These are phyloP conservation scores for Lates japonicus DNA, from an alignment of 2,797 vertebrate species.

Conservation along the genomic window DNA sequence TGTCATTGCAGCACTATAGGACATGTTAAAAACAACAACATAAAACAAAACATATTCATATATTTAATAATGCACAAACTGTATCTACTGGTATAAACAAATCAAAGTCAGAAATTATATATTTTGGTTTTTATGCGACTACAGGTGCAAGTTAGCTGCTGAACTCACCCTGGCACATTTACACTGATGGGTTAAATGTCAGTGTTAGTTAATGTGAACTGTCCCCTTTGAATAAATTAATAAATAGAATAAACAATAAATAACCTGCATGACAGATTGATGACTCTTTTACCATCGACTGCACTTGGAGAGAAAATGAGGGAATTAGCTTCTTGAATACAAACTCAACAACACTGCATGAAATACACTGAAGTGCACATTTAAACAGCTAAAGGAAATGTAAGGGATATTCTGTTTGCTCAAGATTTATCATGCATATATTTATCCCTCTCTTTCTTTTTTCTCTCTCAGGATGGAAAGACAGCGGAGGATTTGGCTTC, in stretches of 20 bases:
- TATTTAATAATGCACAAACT: neutral
- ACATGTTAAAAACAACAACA: neutral
- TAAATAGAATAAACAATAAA: neutral
- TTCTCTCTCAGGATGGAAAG: conserved; percentile 90
- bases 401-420: neutral
- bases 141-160: neutral
- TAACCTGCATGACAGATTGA: neutral
- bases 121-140: neutral
- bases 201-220: neutral
- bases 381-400: neutral
- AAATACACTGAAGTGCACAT: neutral
- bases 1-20: neutral
- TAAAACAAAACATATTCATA: too few species aligned
- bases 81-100: neutral
- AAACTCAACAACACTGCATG: conserved; percentile 3
- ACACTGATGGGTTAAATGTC: neutral
- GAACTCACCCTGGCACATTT: neutral
- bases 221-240: neutral
- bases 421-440: conserved; percentile 10
- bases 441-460: conserved; percentile 6
- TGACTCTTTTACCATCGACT: neutral
- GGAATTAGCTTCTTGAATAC: neutral
- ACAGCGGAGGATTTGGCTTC: conserved; percentile 95
- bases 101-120: neutral
- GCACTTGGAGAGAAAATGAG: neutral